Conservation (phyloP, 1,140 invertebrate species). For the Zaprionus vittiger region DNA sequence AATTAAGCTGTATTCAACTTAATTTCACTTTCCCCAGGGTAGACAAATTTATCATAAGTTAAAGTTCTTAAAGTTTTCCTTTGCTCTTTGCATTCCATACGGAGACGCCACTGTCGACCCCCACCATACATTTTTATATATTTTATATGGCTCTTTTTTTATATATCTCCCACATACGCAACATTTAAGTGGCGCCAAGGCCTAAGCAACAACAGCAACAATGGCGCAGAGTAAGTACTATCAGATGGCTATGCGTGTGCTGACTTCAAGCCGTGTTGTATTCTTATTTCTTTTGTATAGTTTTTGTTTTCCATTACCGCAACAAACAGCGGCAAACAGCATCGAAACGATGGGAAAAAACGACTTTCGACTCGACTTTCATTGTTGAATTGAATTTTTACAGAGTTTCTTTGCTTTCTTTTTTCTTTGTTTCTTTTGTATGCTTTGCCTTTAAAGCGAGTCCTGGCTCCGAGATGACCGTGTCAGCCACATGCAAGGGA, state of each 20-base stretch:
- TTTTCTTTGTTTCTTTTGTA: constrained; percentile 24
- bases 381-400: constrained; percentile 54
- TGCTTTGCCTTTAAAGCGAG: constrained; percentile 50
- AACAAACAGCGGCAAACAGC: constrained; percentile 24
- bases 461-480: constrained; percentile 5
- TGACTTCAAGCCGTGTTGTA: constrained; percentile 32
- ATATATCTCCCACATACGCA: constrained; percentile 61
- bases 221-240: constrained; percentile 47
- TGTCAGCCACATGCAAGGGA: constrained; percentile 42
- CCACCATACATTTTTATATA: constrained; percentile 56
- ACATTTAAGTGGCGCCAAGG: constrained; percentile 75
- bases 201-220: constrained; percentile 52
- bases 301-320: constrained; percentile 51
- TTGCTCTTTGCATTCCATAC: not conserved
- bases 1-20: too few species aligned
- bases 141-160: constrained; percentile 67
- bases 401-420: constrained; percentile 10
- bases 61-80: not conserved
- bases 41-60: not conserved
- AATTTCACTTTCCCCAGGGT: too few species aligned
- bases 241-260: constrained; percentile 58
- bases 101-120: constrained; percentile 15
- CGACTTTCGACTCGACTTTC: constrained; percentile 11
- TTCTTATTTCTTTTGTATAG: constrained; percentile 48
- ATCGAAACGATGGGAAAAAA: constrained; percentile 11